Conservation (phyloP, 2,888 invertebrate genomes). For the Saturnia japonica region DNA sequence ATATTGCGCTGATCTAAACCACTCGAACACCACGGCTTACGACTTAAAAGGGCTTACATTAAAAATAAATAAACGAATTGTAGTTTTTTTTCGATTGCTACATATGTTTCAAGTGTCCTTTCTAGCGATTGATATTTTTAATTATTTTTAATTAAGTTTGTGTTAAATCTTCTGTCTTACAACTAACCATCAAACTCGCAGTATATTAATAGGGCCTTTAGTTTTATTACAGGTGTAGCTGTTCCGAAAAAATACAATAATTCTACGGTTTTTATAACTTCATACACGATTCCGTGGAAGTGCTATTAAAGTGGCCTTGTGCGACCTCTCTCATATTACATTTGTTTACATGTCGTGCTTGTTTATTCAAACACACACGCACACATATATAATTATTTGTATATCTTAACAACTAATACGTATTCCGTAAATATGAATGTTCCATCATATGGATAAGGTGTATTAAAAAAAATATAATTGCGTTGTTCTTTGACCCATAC, state of each 20-base stretch:
- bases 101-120: background rate
- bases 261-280: constrained; percentile 1
- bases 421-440: background rate
- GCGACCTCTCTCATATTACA: constrained; percentile 20
- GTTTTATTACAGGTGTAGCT: background rate
- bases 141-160: too few species aligned
- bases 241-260: background rate
- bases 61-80: too few species aligned
- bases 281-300: constrained; percentile 16
- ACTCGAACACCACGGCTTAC: too few species aligned
- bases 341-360: constrained; percentile 21
- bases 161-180: too few species aligned
- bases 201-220: background rate
- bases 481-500: background rate
- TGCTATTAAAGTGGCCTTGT: constrained; percentile 18
- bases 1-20: too few species aligned
- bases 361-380: constrained; percentile 9
- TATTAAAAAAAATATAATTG: too few species aligned
- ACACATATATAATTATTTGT: background rate
- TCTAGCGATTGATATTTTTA: too few species aligned
- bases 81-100: background rate
- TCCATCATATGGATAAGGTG: too few species aligned
- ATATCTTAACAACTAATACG: background rate
- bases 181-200: background rate
- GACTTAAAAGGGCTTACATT: too few species aligned